Evolutionary conservation across 1,140 invertebrate genomes (phyloP).

Genomic region (Rhopalosiphum padi): DNA sequence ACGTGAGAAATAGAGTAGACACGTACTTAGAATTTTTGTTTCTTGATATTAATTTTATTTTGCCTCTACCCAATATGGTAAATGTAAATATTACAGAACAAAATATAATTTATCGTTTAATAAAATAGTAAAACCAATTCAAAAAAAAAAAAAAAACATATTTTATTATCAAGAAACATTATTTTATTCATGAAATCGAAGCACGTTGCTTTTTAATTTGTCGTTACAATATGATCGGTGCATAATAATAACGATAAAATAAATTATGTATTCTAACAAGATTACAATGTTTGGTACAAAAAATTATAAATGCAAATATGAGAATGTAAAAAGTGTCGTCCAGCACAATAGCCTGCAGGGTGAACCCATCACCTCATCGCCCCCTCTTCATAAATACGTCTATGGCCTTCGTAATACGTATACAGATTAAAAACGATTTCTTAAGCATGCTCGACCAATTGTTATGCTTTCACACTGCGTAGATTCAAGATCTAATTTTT

Average conservation of each 20-base stretch:
- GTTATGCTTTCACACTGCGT: neutral
- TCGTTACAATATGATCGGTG: neutral
- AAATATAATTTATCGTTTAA: neutral
- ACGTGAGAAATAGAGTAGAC: neutral
- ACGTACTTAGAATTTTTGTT: neutral
- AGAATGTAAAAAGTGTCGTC: neutral
- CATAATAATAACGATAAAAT: conserved; percentile 3
- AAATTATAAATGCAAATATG: neutral
- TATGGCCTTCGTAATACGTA: neutral
- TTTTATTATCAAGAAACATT: neutral
- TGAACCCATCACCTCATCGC: neutral
- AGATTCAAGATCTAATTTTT: neutral
- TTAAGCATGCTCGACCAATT: neutral
- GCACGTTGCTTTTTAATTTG: neutral
- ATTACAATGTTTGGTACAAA: neutral
- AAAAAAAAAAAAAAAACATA: neutral
- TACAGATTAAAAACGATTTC: neutral
- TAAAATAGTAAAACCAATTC: neutral
- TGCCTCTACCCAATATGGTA: neutral
- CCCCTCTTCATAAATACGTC: neutral
- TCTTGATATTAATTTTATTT: neutral
- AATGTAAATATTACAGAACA: neutral
- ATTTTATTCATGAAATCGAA: neutral
- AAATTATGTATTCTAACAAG: neutral
- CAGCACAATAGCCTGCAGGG: neutral